Percentiles rank a stretch among this genome's conserved stretches.
Conservation (phyloP, 2,888 invertebrate species). For the Drosophila anomalata region DNA sequence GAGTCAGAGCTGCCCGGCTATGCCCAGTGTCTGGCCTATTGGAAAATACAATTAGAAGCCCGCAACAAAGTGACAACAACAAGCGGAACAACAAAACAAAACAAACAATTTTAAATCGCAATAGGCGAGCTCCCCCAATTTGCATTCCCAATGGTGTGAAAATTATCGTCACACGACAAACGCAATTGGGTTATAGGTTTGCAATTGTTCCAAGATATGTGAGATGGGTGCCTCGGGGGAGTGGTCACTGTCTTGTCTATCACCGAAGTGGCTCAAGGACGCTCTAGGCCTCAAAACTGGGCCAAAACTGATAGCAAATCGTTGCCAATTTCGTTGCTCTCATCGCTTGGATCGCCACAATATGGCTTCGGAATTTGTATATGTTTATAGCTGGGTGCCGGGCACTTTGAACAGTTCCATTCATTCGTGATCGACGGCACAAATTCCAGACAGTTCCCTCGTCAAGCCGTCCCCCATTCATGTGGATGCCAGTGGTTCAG, state of each 20-base stretch:
- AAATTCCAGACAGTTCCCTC: conserved; percentile 49
- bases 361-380: conserved; percentile 64
- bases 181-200: conserved; percentile 57
- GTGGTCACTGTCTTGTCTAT: conserved; percentile 7
- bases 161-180: conserved; percentile 68
- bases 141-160: conserved; percentile 61
- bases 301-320: conserved; percentile 21
- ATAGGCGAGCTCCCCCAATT: conserved; percentile 61
- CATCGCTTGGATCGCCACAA: conserved; percentile 50
- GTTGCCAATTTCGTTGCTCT: conserved; percentile 30
- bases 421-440: conserved; percentile 58
- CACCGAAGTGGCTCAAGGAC: conserved; percentile 28
- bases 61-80: conserved; percentile 21
- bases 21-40: conserved; percentile 39
- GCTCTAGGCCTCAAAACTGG: not conserved
- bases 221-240: conserved; percentile 3
- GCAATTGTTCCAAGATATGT: conserved; percentile 20
- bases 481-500: conserved; percentile 19
- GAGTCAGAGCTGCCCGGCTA: conserved; percentile 8
- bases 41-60: conserved; percentile 63
- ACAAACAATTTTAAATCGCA: conserved; percentile 54
- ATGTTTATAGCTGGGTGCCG: conserved; percentile 54
- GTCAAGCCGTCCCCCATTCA: conserved; percentile 59
- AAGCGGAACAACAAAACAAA: conserved; percentile 2
- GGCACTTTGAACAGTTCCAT: conserved; percentile 59